These are phyloP conservation scores for Cyanocitta stelleri DNA, from an alignment of 2,113 vertebrate genomes.

Conservation along the genomic window DNA sequence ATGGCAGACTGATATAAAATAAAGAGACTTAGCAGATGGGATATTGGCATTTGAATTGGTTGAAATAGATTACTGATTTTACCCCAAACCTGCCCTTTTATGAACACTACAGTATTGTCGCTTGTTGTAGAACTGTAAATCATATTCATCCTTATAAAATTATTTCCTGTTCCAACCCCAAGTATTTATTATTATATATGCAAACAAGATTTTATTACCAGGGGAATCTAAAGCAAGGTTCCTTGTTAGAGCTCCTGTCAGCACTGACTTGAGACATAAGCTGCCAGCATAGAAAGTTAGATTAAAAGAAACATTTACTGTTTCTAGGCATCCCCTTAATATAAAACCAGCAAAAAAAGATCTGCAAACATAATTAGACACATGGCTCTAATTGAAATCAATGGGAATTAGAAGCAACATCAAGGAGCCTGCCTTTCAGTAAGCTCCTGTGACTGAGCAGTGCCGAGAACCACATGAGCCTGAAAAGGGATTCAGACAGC, in stretches of 20 bases:
- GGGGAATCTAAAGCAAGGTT: not conserved
- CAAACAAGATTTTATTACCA: not conserved
- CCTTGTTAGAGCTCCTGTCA: conserved; percentile 4
- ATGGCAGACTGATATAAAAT: conserved; percentile 82
- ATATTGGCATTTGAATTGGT: conserved; percentile 80
- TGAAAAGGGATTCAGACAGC: not conserved
- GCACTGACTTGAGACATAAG: not conserved
- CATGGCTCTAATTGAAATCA: not conserved
- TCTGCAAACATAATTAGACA: not conserved
- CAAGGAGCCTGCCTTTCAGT: not conserved
- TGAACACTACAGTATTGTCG: not conserved
- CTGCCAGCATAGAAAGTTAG: not conserved
- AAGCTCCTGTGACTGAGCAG: not conserved
- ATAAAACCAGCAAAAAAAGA: not conserved
- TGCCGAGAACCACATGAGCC: not conserved
- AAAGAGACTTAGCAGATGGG: conserved; percentile 77
- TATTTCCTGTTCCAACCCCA: not conserved
- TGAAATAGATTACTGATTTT: conserved; percentile 74
- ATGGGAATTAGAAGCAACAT: not conserved
- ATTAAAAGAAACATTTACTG: not conserved
- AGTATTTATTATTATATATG: not conserved
- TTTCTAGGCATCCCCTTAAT: not conserved
- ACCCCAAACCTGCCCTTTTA: conserved; percentile 68
- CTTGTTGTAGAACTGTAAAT: not conserved
- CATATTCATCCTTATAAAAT: not conserved